phyloP scores from a whole-genome alignment of 2,888 invertebrate genomes.

The Ectemnius cavifrons region DNA sequence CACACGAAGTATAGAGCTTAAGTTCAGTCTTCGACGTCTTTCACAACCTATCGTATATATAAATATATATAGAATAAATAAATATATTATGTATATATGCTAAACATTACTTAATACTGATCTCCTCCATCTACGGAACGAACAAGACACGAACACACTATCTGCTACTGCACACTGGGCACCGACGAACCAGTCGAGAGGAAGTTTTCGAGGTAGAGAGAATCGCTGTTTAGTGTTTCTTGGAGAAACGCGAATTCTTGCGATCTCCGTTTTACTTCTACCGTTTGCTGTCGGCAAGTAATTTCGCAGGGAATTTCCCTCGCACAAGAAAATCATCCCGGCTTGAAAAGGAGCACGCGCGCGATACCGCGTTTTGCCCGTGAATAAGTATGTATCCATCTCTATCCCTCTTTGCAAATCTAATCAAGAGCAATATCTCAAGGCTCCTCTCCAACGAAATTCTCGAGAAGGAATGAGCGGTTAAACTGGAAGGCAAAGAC shows the following conservation, averaged over 20 bases:
- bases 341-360: slow-evolving; percentile 13
- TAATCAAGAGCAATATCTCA: slow-evolving; percentile 43
- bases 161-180: slow-evolving; percentile 19
- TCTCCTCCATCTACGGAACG: slow-evolving; percentile 41
- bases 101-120: slow-evolving; percentile 54
- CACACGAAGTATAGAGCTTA: slow-evolving; percentile 62
- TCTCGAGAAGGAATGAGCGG: slow-evolving; percentile 25
- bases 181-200: slow-evolving; percentile 40
- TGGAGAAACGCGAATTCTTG: slow-evolving; percentile 7
- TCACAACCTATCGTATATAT: slow-evolving; percentile 69
- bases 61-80: slow-evolving; percentile 46
- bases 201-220: too few species aligned
- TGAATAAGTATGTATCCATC: slow-evolving; percentile 27
- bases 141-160: slow-evolving; percentile 30
- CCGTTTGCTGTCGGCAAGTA: slow-evolving; percentile 16
- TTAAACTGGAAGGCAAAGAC: background rate
- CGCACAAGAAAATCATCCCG: slow-evolving; percentile 18
- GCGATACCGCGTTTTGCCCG: slow-evolving; percentile 12
- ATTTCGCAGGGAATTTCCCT: slow-evolving; percentile 33
- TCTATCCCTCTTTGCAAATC: slow-evolving; percentile 38
- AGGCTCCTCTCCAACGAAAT: slow-evolving; percentile 18
- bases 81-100: slow-evolving; percentile 48
- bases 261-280: background rate
- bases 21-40: slow-evolving; percentile 74
- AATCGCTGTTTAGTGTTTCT: too few species aligned